Conservation (phyloP, 2,113 vertebrate genomes). For the Peromyscus polionotus region DNA sequence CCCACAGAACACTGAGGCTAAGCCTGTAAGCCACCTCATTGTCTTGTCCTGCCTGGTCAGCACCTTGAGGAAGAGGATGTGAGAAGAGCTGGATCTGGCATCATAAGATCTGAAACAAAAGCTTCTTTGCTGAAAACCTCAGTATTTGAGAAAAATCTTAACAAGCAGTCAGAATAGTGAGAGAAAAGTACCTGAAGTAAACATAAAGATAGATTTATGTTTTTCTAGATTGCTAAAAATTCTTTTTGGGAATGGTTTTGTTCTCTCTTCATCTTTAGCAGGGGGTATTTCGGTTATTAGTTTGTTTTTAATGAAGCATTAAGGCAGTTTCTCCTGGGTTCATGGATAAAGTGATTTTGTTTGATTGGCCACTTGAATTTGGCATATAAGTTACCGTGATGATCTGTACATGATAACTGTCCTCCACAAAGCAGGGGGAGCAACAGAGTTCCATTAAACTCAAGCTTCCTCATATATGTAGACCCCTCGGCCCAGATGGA, state of each 20-base stretch:
- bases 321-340: neutral
- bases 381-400: neutral
- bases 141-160: neutral
- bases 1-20: neutral
- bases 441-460: neutral
- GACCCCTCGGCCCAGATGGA: neutral
- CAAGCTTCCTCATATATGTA: neutral
- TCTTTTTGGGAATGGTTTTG: neutral
- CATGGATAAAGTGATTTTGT: neutral
- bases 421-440: neutral
- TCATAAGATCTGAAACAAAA: neutral
- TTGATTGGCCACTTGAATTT: neutral
- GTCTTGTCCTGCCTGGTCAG: neutral
- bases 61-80: neutral
- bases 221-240: neutral
- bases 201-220: neutral
- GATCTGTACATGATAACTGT: neutral
- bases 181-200: neutral
- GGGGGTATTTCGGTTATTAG: neutral
- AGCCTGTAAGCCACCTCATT: neutral
- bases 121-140: neutral
- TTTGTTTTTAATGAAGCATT: neutral
- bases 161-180: too few relatives aligned
- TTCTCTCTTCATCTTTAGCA: slow-evolving; percentile 6
- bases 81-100: neutral